Evolutionary conservation across 2,888 invertebrate genomes (phyloP).

Genomic region (Nysson spinosus): DNA sequence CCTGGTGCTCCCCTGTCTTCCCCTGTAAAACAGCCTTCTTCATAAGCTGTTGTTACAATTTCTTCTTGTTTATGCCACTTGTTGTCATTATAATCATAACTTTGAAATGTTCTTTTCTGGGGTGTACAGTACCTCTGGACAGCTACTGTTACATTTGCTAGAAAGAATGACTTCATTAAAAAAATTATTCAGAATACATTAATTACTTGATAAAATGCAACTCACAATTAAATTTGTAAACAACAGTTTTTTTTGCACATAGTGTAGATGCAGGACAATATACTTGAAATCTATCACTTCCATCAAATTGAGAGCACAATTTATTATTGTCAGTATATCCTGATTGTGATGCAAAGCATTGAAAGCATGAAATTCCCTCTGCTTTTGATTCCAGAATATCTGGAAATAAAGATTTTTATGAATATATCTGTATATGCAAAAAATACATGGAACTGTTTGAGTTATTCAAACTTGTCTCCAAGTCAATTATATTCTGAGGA

Average conservation of each 20-base stretch:
- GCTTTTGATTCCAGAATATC: constrained; percentile 33
- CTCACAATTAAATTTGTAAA: constrained; percentile 80
- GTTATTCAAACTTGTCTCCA: background rate
- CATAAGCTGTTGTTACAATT: constrained; percentile 83
- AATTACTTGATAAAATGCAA: too few species aligned
- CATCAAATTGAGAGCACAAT: constrained; percentile 88
- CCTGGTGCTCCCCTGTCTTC: constrained; percentile 83
- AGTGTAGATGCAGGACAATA: constrained; percentile 90
- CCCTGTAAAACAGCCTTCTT: constrained; percentile 83
- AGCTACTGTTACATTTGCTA: constrained; percentile 80
- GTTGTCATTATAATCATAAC: constrained; percentile 79
- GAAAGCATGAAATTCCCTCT: constrained; percentile 84
- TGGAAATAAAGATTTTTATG: constrained; percentile 13
- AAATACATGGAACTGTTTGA: background rate
- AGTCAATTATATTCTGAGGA: too few species aligned
- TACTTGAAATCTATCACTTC: constrained; percentile 83
- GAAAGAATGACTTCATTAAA: background rate
- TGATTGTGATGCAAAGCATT: constrained; percentile 83
- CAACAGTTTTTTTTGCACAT: constrained; percentile 86
- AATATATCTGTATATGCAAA: background rate
- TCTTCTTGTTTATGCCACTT: constrained; percentile 83
- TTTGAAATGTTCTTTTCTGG: constrained; percentile 84
- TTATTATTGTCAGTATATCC: constrained; percentile 82
- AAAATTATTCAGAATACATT: constrained; percentile 21
- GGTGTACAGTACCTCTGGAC: constrained; percentile 86